These are phyloP conservation scores for Callorhinus ursinus DNA, from an alignment of 2,113 vertebrate genomes.

Conservation along the genomic window DNA sequence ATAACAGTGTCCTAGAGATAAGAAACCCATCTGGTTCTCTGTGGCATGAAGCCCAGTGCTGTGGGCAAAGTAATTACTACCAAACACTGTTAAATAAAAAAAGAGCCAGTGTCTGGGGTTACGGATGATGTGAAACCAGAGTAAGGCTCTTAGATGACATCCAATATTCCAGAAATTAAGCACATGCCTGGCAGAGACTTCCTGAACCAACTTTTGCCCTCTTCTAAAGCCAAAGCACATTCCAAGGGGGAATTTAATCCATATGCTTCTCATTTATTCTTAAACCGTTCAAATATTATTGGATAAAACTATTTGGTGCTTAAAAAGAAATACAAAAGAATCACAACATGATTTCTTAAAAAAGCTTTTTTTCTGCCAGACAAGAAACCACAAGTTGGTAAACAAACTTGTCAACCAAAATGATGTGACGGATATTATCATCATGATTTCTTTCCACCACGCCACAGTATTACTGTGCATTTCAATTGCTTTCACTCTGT, in stretches of 20 bases:
- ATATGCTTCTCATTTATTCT: constrained; percentile 35
- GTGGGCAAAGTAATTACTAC: not conserved
- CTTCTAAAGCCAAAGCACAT: constrained; percentile 17
- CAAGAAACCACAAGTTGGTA: constrained; percentile 38
- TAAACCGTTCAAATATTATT: constrained; percentile 49
- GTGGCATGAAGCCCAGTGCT: not conserved
- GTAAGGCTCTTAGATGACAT: not conserved
- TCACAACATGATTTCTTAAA: constrained; percentile 53
- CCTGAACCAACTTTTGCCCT: not conserved
- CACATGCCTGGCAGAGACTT: not conserved
- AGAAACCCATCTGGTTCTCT: not conserved
- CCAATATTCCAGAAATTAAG: not conserved
- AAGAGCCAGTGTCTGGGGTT: not conserved
- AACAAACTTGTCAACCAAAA: constrained; percentile 59
- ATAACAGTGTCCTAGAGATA: not conserved
- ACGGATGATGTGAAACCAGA: not conserved
- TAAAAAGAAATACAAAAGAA: constrained; percentile 29
- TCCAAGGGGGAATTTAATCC: not conserved
- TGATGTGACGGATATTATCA: not conserved
- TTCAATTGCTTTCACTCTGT: not conserved
- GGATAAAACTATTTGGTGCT: constrained; percentile 22
- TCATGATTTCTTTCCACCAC: not conserved
- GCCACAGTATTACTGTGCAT: not conserved
- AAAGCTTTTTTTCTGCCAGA: constrained; percentile 21
- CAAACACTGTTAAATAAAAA: not conserved